Evolutionary conservation across 2,113 vertebrate species (phyloP).

Genomic region (Myotis brandtii): DNA sequence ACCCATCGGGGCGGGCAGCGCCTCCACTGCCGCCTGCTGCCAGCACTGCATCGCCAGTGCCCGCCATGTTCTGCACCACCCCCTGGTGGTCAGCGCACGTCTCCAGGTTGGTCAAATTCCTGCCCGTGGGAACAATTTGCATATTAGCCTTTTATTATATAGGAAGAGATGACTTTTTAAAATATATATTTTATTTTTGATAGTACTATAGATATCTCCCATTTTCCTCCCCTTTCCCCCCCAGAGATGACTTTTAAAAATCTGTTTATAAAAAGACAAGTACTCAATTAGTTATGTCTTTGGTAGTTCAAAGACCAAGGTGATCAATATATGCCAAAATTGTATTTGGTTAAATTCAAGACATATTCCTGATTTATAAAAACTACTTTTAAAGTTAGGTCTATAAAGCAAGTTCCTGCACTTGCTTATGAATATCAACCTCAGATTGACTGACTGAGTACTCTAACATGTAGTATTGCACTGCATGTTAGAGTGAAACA

Average conservation of each 20-base stretch:
- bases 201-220: too few species aligned
- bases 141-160: too few species aligned
- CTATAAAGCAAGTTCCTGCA: neutral
- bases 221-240: too few species aligned
- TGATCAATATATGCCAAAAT: neutral
- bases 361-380: slow-evolving; percentile 13
- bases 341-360: slow-evolving; percentile 8
- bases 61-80: too few species aligned
- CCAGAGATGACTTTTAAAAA: slow-evolving; percentile 18
- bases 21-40: too few species aligned
- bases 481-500: neutral
- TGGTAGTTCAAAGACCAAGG: neutral
- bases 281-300: neutral
- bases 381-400: slow-evolving; percentile 32
- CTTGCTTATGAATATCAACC: neutral
- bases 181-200: too few species aligned
- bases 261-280: neutral
- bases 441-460: neutral
- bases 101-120: too few species aligned
- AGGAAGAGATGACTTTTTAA: too few species aligned
- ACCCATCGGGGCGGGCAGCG: too few species aligned
- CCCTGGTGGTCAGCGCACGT: too few species aligned
- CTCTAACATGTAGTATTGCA: neutral
- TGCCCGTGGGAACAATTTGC: too few species aligned
- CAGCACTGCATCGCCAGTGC: too few species aligned